These are phyloP conservation scores for Creontiades dilutus DNA, from an alignment of 2,888 invertebrate genomes.

Conservation along the genomic window DNA sequence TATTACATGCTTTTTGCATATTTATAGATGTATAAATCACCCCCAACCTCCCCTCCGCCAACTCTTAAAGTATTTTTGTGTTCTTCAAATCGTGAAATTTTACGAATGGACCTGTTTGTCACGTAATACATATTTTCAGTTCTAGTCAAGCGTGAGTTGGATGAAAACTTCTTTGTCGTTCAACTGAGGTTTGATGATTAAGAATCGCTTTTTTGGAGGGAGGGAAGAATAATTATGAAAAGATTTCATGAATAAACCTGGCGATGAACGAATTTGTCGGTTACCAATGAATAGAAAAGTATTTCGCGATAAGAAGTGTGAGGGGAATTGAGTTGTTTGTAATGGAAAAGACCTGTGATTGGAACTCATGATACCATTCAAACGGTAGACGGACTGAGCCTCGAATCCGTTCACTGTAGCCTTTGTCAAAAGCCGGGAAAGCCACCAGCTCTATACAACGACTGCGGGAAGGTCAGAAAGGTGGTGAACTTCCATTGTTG, in stretches of 20 bases:
- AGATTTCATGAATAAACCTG: neutral
- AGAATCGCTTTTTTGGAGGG: too few relatives aligned
- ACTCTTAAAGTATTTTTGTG: too few relatives aligned
- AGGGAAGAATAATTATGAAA: too few relatives aligned
- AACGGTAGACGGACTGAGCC: neutral
- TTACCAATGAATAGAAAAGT: neutral
- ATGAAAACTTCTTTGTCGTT: too few relatives aligned
- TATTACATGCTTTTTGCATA: too few relatives aligned
- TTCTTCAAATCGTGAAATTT: too few relatives aligned
- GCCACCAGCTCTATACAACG: neutral
- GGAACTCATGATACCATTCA: neutral
- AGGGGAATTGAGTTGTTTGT: constrained; percentile 14
- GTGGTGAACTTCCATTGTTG: constrained; percentile 40
- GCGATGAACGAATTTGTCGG: neutral
- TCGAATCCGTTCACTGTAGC: constrained; percentile 27
- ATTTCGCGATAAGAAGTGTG: neutral
- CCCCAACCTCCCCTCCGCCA: too few relatives aligned
- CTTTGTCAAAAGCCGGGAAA: constrained; percentile 15
- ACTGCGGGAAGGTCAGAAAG: neutral
- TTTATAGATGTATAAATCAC: too few relatives aligned
- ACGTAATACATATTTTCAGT: too few relatives aligned
- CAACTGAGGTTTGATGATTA: too few relatives aligned
- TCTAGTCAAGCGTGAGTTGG: too few relatives aligned
- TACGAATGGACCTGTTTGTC: too few relatives aligned
- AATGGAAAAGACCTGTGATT: constrained; percentile 31